A percentile compares a stretch with the other conserved stretches of the same genome.
These are phyloP conservation scores for Drosophila kuntzei DNA, from an alignment of 2,888 invertebrate species.

Conservation along the genomic window DNA sequence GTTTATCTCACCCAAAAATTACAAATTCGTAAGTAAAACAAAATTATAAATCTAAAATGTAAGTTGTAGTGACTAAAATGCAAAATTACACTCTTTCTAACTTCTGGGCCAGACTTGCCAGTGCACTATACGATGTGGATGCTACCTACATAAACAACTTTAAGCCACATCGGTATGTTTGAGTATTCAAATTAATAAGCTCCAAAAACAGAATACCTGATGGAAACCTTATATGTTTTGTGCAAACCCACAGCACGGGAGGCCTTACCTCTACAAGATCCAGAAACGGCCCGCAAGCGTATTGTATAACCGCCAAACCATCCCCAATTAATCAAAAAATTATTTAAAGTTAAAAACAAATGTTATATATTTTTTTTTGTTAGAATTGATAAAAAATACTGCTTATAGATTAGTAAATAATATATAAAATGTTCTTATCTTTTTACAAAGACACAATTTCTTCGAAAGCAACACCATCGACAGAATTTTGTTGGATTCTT, in stretches of 20 bases:
- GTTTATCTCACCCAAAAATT: conserved; percentile 92
- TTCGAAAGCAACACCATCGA: too few relatives aligned
- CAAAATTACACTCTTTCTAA: conserved; percentile 88
- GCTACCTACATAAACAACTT: conserved; percentile 37
- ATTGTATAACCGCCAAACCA: too few relatives aligned
- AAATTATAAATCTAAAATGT: neutral
- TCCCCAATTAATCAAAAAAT: too few relatives aligned
- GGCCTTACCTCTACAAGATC: conserved; percentile 3
- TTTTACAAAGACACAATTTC: too few relatives aligned
- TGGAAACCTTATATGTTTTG: neutral
- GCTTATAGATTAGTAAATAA: too few relatives aligned
- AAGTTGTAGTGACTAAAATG: too few relatives aligned
- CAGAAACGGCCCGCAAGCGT: too few relatives aligned
- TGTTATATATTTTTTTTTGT: too few relatives aligned
- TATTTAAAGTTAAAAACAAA: too few relatives aligned
- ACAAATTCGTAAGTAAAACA: conserved; percentile 90
- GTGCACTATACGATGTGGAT: conserved; percentile 85
- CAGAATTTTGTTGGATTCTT: too few relatives aligned
- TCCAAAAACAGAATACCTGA: neutral
- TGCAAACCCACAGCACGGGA: conserved; percentile 27
- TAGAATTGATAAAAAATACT: too few relatives aligned
- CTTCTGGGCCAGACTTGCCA: conserved; percentile 90
- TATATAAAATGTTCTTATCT: too few relatives aligned
- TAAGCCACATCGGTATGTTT: conserved; percentile 43
- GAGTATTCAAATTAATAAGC: conserved; percentile 14